These are phyloP conservation scores for Buathra laborator DNA, from an alignment of 2,888 invertebrate genomes.

Conservation along the genomic window DNA sequence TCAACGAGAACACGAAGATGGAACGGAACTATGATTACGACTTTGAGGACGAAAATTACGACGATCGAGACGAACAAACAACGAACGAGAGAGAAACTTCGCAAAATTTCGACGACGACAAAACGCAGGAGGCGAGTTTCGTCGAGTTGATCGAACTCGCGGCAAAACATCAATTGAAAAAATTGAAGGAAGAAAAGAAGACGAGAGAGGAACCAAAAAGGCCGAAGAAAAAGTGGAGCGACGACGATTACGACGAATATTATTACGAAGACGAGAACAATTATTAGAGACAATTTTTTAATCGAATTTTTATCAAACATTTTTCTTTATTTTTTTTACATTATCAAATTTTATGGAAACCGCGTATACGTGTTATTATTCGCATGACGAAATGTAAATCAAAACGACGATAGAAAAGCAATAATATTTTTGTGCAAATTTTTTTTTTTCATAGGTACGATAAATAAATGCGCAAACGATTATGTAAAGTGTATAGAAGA, in stretches of 20 bases:
- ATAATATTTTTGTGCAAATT: slow-evolving; percentile 32
- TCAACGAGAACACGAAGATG: not conserved
- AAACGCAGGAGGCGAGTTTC: slow-evolving; percentile 56
- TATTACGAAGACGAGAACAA: slow-evolving; percentile 9
- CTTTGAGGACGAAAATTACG: slow-evolving; percentile 14
- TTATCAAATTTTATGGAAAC: not conserved
- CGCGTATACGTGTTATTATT: not conserved
- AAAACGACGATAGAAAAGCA: not conserved
- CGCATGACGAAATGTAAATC: not conserved
- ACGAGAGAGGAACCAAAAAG: not conserved
- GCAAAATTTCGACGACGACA: slow-evolving; percentile 59
- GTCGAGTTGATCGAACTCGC: slow-evolving; percentile 62
- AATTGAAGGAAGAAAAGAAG: slow-evolving; percentile 26
- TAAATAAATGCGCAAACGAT: slow-evolving; percentile 35
- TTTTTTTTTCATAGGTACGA: slow-evolving; percentile 6
- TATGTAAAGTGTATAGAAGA: slow-evolving; percentile 1
- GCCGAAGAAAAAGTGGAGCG: not conserved
- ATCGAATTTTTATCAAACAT: not conserved
- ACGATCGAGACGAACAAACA: not conserved
- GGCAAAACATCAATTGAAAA: slow-evolving; percentile 38
- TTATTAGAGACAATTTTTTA: not conserved
- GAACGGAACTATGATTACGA: slow-evolving; percentile 27
- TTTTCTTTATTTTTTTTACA: not conserved
- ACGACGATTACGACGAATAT: slow-evolving; percentile 11
- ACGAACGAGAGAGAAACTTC: not conserved